Percentiles rank a stretch among this genome's conserved stretches.
phyloP scores from a whole-genome alignment of 1,140 invertebrate genomes.

The Pemphigus obesinymphae region DNA sequence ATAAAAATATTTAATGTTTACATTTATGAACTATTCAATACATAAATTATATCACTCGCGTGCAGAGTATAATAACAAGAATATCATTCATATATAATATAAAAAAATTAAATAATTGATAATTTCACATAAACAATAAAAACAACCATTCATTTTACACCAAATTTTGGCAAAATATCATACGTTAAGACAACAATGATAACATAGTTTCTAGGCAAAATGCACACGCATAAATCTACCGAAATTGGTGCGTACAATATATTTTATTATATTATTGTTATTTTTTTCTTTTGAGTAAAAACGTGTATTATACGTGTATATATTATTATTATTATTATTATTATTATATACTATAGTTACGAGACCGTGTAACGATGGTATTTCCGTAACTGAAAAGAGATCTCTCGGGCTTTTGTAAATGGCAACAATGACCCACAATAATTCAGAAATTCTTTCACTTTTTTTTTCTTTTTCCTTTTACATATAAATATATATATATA shows the following conservation, averaged over 20 bases:
- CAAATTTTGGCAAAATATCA: no score
- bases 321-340: not conserved
- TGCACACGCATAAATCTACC: not conserved
- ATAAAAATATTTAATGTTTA: no score
- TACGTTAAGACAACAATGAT: no score
- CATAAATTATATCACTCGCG: no score
- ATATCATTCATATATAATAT: no score
- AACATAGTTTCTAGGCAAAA: not conserved
- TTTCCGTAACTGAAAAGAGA: slow-evolving; percentile 24
- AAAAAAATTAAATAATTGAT: no score
- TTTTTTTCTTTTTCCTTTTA: not conserved
- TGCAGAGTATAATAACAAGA: no score
- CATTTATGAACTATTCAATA: no score
- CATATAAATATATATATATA: slow-evolving; percentile 1
- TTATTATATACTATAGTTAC: not conserved
- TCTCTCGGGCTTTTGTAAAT: slow-evolving; percentile 27
- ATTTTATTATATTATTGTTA: slow-evolving; percentile 1
- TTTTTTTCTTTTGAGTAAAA: not conserved
- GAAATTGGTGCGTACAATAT: not conserved
- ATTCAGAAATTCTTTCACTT: slow-evolving; percentile 20
- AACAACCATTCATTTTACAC: no score
- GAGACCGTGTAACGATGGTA: slow-evolving; percentile 14
- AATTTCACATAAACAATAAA: no score
- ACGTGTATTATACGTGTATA: not conserved
- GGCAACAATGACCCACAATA: slow-evolving; percentile 19